Percentiles rank a stretch among this genome's conserved stretches.
Evolutionary conservation across 2,113 vertebrate species (phyloP).

Genomic region (Glaucidium brasilianum): DNA sequence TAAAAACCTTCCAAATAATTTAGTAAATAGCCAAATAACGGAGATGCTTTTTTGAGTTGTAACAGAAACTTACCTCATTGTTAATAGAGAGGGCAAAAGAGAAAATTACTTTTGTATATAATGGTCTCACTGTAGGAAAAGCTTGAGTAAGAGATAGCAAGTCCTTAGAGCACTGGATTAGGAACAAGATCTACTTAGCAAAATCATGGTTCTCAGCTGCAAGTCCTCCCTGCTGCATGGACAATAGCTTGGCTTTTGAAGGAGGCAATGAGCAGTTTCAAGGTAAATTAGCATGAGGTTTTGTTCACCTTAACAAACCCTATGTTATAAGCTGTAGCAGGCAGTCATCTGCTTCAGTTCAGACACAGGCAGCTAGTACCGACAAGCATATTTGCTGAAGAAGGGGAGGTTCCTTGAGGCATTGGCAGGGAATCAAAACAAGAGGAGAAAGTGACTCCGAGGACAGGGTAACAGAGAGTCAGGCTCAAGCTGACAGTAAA

Average conservation of each 20-base stretch:
- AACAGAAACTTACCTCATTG: neutral
- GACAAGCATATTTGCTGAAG: neutral
- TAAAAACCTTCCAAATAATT: neutral
- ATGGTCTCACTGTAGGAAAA: neutral
- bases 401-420: neutral
- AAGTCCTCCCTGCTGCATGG: neutral
- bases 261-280: neutral
- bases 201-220: neutral
- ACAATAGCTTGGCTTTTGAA: neutral
- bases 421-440: neutral
- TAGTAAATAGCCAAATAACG: neutral
- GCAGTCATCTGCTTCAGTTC: neutral
- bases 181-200: neutral
- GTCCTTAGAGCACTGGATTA: neutral
- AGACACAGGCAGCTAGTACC: neutral
- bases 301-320: neutral
- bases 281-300: neutral
- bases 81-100: neutral
- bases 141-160: neutral
- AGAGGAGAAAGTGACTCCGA: neutral
- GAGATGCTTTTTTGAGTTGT: neutral
- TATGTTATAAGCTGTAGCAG: rapidly evolving
- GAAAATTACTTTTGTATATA: neutral
- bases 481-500: rapidly evolving
- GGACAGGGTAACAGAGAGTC: neutral